A percentile compares a stretch with the other conserved stretches of the same genome.
Conservation (phyloP, 2,797 vertebrate genomes). For the Rhabdomys pumilio region DNA sequence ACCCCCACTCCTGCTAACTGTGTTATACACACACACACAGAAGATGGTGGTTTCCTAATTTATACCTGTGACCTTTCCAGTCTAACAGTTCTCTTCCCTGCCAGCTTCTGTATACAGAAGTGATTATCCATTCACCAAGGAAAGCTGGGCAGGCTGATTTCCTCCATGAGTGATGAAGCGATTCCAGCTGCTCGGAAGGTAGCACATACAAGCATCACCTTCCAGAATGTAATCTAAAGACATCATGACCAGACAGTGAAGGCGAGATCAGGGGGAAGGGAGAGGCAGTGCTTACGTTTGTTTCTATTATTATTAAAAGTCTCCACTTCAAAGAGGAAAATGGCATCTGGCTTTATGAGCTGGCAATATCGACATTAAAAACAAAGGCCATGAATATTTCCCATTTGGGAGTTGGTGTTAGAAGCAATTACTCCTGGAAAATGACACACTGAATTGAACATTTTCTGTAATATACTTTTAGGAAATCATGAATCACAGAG, state of each 20-base stretch:
- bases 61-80: background rate
- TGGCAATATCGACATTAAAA: background rate
- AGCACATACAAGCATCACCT: background rate
- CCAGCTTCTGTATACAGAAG: background rate
- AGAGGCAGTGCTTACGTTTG: background rate
- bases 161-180: background rate
- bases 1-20: background rate
- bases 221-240: background rate
- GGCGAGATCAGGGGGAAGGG: background rate
- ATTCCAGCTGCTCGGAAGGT: background rate
- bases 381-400: background rate
- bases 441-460: conserved; percentile 4
- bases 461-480: conserved; percentile 29
- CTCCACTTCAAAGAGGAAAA: background rate
- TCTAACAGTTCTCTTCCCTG: background rate
- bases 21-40: background rate
- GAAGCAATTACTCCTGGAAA: conserved; percentile 62
- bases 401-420: background rate
- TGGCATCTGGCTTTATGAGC: conserved; percentile 17
- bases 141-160: background rate
- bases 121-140: background rate
- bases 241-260: background rate
- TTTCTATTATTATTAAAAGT: conserved; percentile 44
- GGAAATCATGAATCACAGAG: conserved; percentile 33
- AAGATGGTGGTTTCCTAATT: conserved; percentile 13